Base-by-base conservation (phyloP, 2,113 vertebrate species). In the Austrofundulus limnaeus region DNA sequence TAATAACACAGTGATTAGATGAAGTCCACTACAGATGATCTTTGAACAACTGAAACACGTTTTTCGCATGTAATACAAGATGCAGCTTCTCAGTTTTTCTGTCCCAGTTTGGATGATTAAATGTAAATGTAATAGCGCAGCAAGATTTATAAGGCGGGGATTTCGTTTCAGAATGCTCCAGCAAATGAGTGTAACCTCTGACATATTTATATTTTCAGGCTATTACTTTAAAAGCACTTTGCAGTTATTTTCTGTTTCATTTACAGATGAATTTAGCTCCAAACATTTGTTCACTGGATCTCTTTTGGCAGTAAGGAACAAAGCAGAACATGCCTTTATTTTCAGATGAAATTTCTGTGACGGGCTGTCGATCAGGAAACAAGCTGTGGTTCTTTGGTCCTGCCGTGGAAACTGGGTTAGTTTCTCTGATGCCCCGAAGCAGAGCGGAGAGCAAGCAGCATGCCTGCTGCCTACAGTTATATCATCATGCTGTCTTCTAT, bases 351-450 rank as follows among this genome's bases (percentile, higher is more conserved):
- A 54, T 75, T 51, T 61, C 52, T 15, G 49, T 66, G 63, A 52
- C 52, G 42, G 21, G 61, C 49, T 42, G 58, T 11, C 57, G 66
- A 66, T 87, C 76, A 66, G 25, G 74, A 81, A n/a, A 58, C 59
- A 17, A 37, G 70, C 63, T 69, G 66, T 46, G 69, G 58, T 28
- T 55, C 12, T 52, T 49, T 16, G 55, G 69, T 71, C 75, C 67
- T 23, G 78, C 81, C 75, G 59, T 75, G 70, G 76, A 90, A 88
- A 87, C 58, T 85, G 67, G 88, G 85, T 90, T 88, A 87, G 83
- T 86, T 72, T 82, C 81, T 77, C 38, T 24, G 74, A 82, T 76
- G 72, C 76, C 88, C 85, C 12, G 66, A 62, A 72, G 85, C 85
- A 45, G 58, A 69, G 81, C 64, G 62, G 77, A 49, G 68, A 62